Base-by-base conservation (phyloP, 2,888 invertebrate species). In the Subacronicta megacephala region DNA sequence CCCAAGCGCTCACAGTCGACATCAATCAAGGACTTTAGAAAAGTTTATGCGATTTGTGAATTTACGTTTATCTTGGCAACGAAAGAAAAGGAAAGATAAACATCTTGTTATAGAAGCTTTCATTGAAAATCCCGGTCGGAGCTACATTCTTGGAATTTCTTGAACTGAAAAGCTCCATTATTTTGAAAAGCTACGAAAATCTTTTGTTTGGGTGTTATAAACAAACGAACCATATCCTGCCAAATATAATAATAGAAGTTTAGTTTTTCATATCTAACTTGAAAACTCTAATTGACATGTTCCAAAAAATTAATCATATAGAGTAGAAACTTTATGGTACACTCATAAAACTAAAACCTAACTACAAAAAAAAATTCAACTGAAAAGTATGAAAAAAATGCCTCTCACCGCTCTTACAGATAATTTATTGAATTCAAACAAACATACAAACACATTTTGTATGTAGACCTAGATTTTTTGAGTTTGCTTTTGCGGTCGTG, bases 41-140 rank as follows among this genome's bases (percentile, higher is more conserved):
- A 82, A 85, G 75, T 83, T 84, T 62, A 77, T 76, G 76, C 70
- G 79, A 83, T 82, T 84, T 79, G 63, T 72, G 75, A 80, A 84
- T 78, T 80, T 78, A 71, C 82, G 80, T 88, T 85, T 83, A 75
- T 83, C 83, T 84, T 82, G 59, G 68, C 67, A 62, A 56, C 62
- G 66, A 73, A 78, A 80, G 80, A 79, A 81, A 77, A 78, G 68
- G 74, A 76, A 85, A 88, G 84, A 85, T 78, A 86, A 88, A 88
- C 78, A 87, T 79, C 65, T 78, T 78, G 73, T 70, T 72, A 62
- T 58, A 70, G 75, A 83, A 81, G 74, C 78, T 82, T 82, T 84
- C 72, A 77, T 75, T 69, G 62, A 69, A 82, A 65, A 63, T 62
- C 12, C 42, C 41, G 20, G 15, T 26, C 46, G 33, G 54, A 43